Conservation (phyloP, 2,113 vertebrate genomes). For the Myrmophylax atrothorax region DNA sequence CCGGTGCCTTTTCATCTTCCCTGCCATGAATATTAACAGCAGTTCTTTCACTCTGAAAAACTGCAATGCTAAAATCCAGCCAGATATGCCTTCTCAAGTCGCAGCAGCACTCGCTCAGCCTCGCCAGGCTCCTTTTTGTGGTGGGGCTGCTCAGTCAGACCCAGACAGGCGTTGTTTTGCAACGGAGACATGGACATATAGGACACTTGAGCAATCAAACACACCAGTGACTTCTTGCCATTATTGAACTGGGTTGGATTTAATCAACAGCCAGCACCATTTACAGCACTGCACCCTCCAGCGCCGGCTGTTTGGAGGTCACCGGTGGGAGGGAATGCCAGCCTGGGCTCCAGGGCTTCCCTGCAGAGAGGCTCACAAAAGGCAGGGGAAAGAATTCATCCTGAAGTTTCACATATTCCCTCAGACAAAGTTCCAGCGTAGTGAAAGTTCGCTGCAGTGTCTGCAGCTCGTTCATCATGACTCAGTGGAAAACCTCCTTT, state of each 20-base stretch:
- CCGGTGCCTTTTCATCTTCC: constrained; percentile 22
- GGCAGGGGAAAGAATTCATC: background rate
- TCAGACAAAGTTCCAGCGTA: background rate
- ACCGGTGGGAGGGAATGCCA: background rate
- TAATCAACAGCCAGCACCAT: background rate
- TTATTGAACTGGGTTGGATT: background rate
- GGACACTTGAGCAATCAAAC: background rate
- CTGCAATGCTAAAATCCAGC: background rate
- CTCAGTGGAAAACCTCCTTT: constrained; percentile 32
- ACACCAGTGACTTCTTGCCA: background rate
- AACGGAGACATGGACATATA: accelerated
- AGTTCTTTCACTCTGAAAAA: background rate
- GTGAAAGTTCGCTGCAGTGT: background rate
- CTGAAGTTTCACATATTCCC: background rate
- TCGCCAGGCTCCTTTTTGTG: accelerated
- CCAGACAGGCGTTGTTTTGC: background rate
- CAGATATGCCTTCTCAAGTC: background rate
- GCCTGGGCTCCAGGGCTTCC: background rate
- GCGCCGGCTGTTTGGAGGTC: background rate
- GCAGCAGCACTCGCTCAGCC: background rate
- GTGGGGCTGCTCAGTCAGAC: background rate
- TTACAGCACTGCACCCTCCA: background rate
- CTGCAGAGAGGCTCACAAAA: background rate
- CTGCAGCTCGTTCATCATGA: constrained; percentile 20
- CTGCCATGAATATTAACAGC: constrained; percentile 20